Evolutionary conservation across 2,888 invertebrate genomes (phyloP), one percentile per base, ranked within the genome.

Genomic region (Hedychridium roseum): DNA sequence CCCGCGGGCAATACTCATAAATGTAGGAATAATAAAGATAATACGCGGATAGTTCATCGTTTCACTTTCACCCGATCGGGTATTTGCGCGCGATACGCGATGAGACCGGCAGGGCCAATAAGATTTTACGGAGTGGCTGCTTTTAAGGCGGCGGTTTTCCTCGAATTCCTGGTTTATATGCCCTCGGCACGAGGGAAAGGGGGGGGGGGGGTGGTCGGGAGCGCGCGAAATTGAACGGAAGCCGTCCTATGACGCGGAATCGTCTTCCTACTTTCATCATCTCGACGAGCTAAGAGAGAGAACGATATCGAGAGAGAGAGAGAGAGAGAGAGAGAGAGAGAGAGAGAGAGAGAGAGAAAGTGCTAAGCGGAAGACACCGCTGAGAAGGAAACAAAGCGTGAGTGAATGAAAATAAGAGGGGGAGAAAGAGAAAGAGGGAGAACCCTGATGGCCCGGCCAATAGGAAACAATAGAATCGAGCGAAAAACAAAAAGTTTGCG

Each of bases 401-500:
- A 43, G 50, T 44, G 37, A 34, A 50, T 42, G 43, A 26, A 21
- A 14, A 35, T 34, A 41, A 41, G 35, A 18, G 27, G 15, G 14
- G 15, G 12, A 21, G 7, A 36, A 6, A 26, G 18, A 28, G 41
- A 44, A 50, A 38, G 37, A 32, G 50, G 51, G 47, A 53, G 53
- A 55, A 53, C 60, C 54, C 50, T 49, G 63, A 68, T 58, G 58
- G 60, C 38, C 52, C 52, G 46, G 63, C 68, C 68, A 71, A 73
- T 71, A 66, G 73, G 60, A 71, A 71, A 76, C 75, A 76, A 77
- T 74, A 67, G 75, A n/a, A n/a, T 61, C 59, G 64, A 64, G 67
- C 45, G 71, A 71, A 75, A 78, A 78, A 76, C 73, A 76, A 76
- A 77, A 76, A 76, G 71, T 72, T 71, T 62, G n/a, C n/a, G 54